A percentile compares a stretch with the other conserved stretches of the same genome.
Evolutionary conservation across 2,888 invertebrate genomes (phyloP).

Genomic region (Clanis bilineata): DNA sequence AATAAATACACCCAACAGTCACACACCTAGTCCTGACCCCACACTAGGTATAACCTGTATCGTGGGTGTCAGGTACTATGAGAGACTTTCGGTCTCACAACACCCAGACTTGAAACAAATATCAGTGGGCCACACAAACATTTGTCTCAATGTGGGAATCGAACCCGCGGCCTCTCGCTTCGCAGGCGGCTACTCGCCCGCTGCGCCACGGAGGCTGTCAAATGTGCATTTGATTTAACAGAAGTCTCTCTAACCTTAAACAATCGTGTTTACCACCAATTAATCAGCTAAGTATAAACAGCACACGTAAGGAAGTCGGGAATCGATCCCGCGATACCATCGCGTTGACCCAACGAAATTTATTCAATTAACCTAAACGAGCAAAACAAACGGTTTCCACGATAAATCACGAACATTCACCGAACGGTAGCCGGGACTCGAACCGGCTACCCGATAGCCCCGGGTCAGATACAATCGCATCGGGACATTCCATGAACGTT

Average conservation of each 20-base stretch:
- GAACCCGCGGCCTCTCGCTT: too few species aligned
- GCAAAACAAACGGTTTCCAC: conserved; percentile 53
- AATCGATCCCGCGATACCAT: conserved; percentile 6
- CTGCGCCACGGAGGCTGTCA: too few species aligned
- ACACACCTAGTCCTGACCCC: too few species aligned
- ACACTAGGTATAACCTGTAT: too few species aligned
- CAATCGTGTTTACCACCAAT: not conserved
- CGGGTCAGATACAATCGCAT: conserved; percentile 74
- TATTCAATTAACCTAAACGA: conserved; percentile 66
- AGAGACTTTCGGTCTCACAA: too few species aligned
- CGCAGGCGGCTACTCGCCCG: too few species aligned
- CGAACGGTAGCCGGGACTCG: conserved; percentile 65
- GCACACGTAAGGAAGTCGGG: not conserved
- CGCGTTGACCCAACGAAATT: conserved; percentile 27
- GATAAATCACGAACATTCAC: conserved; percentile 68
- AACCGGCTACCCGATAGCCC: conserved; percentile 71
- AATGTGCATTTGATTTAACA: not conserved
- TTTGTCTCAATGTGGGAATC: too few species aligned
- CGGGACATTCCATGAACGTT: conserved; percentile 65
- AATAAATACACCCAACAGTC: too few species aligned
- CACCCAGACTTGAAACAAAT: too few species aligned
- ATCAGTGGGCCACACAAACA: too few species aligned
- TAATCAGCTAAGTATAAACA: conserved; percentile 1
- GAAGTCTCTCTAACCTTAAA: not conserved
- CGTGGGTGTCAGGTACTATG: too few species aligned